Conservation (phyloP, 2,113 vertebrate species). For the Anser brachyrhynchus region DNA sequence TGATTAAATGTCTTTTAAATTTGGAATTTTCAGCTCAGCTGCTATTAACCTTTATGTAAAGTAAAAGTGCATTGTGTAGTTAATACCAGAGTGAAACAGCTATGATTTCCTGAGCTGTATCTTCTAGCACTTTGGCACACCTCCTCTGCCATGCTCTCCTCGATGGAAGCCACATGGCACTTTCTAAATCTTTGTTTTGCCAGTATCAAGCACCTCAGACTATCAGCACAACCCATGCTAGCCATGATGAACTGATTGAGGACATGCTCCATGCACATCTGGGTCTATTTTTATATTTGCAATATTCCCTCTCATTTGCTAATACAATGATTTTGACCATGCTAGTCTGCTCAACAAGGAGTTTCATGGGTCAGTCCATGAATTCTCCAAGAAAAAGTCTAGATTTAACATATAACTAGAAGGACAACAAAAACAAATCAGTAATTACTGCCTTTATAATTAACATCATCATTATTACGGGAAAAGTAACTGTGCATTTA, state of each 20-base stretch:
- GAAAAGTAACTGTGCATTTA: neutral
- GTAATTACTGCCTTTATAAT: neutral
- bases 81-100: neutral
- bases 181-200: neutral
- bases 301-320: neutral
- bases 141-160: neutral
- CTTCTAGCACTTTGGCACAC: neutral
- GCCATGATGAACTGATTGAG: neutral
- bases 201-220: neutral
- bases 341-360: neutral
- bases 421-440: neutral
- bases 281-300: neutral
- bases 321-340: neutral
- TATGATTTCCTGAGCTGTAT: neutral
- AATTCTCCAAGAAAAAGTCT: neutral
- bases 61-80: neutral
- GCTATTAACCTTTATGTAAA: neutral
- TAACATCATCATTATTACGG: neutral
- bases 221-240: neutral
- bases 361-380: neutral
- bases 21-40: neutral
- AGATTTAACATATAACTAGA: neutral
- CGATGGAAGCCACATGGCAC: neutral
- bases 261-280: fast-evolving
- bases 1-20: neutral